These are phyloP conservation scores for Aleiodes leptofemur DNA, from an alignment of 2,888 invertebrate species.

Conservation along the genomic window DNA sequence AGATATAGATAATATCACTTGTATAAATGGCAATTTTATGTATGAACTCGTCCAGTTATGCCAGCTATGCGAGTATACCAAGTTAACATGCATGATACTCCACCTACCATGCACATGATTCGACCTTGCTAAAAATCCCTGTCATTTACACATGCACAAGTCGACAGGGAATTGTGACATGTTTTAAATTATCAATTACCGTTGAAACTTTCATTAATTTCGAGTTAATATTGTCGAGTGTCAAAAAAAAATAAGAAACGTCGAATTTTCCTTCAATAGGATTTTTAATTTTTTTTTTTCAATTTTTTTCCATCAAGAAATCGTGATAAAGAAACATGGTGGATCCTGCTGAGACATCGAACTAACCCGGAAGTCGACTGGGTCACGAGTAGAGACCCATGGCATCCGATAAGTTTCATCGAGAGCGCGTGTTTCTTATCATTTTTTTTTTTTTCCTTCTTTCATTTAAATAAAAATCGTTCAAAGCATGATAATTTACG, in stretches of 20 bases:
- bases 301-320: no score
- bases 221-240: not conserved
- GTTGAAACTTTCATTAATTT: not conserved
- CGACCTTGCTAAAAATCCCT: conserved; percentile 64
- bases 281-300: not conserved
- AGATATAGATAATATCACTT: no score
- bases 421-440: conserved; percentile 56
- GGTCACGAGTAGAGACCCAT: conserved; percentile 51
- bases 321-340: no score
- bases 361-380: conserved; percentile 51
- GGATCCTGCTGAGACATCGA: conserved; percentile 26
- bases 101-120: conserved; percentile 60
- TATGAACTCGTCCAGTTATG: conserved; percentile 49
- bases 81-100: no score
- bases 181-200: not conserved
- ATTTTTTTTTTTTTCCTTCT: conserved; percentile 33
- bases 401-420: conserved; percentile 43
- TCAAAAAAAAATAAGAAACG: no score
- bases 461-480: not conserved
- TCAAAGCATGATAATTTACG: not conserved
- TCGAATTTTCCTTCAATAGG: no score
- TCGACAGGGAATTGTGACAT: not conserved
- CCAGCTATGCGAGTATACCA: conserved; percentile 47
- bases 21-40: conserved; percentile 12
- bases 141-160: not conserved